Evolutionary conservation across 2,113 vertebrate species (phyloP).

Genomic region (Nipponia nippon): DNA sequence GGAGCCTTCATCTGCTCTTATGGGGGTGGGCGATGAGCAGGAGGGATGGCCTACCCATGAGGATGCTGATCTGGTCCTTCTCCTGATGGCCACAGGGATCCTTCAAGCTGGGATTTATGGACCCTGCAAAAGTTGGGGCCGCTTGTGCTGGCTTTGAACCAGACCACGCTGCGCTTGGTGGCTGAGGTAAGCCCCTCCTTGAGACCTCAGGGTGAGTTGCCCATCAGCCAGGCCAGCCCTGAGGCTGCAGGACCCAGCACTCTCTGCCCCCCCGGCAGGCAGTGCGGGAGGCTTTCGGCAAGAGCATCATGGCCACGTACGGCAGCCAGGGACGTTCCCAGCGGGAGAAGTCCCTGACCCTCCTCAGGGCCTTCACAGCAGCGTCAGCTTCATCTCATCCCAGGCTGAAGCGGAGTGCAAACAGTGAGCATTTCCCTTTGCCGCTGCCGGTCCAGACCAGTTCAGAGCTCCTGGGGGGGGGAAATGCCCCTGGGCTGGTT

Average conservation of each 20-base stretch:
- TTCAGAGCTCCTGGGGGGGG: neutral
- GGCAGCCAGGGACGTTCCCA: neutral
- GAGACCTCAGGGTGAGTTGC: rapidly evolving
- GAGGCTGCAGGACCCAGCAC: neutral
- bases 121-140: conserved; percentile 40
- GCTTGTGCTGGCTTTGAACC: conserved; percentile 41
- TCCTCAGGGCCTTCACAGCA: neutral
- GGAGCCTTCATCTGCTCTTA: neutral
- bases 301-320: neutral
- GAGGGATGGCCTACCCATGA: rapidly evolving
- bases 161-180: conserved; percentile 37
- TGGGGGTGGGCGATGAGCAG: rapidly evolving
- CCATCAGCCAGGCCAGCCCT: neutral
- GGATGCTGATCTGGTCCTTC: neutral
- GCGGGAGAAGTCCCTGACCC: neutral
- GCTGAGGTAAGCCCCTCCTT: conserved; percentile 14
- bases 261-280: neutral
- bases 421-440: conserved; percentile 2
- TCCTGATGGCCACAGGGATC: neutral
- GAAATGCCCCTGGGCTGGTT: rapidly evolving
- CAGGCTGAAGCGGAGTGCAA: neutral
- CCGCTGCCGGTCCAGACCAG: rapidly evolving
- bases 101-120: conserved; percentile 39
- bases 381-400: rapidly evolving
- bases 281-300: conserved; percentile 27